Base-by-base conservation (phyloP, 2,888 invertebrate genomes). In the Stenurella melanura region DNA sequence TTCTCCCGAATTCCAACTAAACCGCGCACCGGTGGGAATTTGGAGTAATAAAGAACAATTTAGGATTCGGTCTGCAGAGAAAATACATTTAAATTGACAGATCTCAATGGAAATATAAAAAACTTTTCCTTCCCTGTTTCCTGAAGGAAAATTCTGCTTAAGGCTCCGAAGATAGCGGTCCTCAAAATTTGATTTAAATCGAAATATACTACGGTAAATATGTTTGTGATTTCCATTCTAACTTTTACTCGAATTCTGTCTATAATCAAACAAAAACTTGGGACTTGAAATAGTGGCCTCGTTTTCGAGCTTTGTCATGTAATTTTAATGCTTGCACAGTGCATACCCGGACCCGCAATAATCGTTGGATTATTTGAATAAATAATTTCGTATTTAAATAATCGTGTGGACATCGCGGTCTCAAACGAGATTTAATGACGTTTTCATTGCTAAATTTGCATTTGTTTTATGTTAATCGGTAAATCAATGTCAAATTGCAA, bases 131-230 rank as follows among this genome's bases (percentile, higher is more conserved):
- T 63, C 30, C 72, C 18, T 21, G 26, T 57, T 61, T 42, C 21
- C 68, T 56, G 61, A 74, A 71, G 75, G 72, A 69, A 74, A 70
- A 74, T 71, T 77, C 72, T 74, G 74, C 79, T 71, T 18, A 42
- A 58, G 79, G 81, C 80, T 63, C 38, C 70, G 57, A 78, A 80
- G 78, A 81, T 78, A 61, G 78, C 73, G 76, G 74, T 72, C 79
- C 75, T 77, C 80, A 77, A 80, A 79, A 81, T 79, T 80, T 81
- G 80, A 81, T 81, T 80, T 78, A 80, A 81, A 80, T 79, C 78
- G 78, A 79, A 79, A 79, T 81, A 79, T 72, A 76, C 71, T 57
- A 70, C 78, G 77, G 77, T 78, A 80, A 77, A 77, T 75, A 78
- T 78, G 77, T 80, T 79, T 78, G 79, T 76, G 77, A 80, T 79